phyloP scores from a whole-genome alignment of 2,113 vertebrate species.

The Hydropotes inermis region DNA sequence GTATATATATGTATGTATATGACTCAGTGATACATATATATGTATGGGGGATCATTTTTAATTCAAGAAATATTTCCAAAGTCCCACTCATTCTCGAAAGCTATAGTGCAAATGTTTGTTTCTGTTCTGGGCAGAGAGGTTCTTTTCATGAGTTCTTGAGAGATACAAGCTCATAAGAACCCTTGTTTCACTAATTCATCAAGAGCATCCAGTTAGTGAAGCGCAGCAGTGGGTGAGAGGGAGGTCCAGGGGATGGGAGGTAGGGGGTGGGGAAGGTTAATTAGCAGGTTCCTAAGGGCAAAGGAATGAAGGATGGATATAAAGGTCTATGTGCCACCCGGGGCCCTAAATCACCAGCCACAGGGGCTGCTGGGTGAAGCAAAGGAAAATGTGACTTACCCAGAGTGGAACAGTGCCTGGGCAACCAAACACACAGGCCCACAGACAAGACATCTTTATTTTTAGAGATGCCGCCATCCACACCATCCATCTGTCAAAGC shows the following conservation, averaged over 20 bases:
- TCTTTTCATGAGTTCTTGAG: neutral
- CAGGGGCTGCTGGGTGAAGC: neutral
- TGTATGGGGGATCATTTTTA: neutral
- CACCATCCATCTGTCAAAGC: neutral
- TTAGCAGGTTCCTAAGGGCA: neutral
- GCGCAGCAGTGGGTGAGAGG: neutral
- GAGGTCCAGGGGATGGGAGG: neutral
- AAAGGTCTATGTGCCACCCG: neutral
- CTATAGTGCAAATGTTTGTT: neutral
- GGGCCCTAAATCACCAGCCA: neutral
- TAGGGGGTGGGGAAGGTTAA: neutral
- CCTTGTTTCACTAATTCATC: neutral
- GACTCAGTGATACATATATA: neutral
- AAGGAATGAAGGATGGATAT: conserved; percentile 19
- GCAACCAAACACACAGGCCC: neutral
- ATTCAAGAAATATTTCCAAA: neutral
- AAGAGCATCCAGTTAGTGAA: neutral
- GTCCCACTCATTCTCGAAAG: neutral
- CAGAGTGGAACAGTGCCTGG: neutral
- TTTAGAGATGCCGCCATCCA: neutral
- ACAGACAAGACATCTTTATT: neutral
- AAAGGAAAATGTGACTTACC: conserved; percentile 30
- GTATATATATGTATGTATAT: neutral
- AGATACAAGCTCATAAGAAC: neutral
- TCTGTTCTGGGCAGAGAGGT: neutral